phyloP scores from a whole-genome alignment of 2,113 vertebrate species.

The Rostratula benghalensis region DNA sequence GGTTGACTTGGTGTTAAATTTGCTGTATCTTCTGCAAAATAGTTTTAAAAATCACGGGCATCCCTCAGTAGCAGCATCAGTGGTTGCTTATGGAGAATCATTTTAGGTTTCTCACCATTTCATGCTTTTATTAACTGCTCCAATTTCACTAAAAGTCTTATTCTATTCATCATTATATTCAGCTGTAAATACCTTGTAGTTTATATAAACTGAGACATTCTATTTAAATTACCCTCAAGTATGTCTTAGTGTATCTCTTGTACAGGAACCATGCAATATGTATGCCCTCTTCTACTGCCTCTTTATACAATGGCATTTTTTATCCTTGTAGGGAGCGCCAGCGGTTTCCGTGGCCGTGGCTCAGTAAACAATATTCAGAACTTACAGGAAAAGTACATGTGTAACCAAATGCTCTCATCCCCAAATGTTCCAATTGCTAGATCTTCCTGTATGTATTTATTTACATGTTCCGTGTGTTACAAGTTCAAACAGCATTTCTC shows the following conservation, averaged over 20 bases:
- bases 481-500: background rate
- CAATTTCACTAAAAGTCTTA: background rate
- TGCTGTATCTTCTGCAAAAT: slow-evolving; percentile 5
- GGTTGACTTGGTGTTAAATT: slow-evolving; percentile 19
- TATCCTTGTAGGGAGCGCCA: background rate
- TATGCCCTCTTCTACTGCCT: background rate
- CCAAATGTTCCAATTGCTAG: background rate
- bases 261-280: background rate
- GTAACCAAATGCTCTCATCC: background rate
- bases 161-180: background rate
- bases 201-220: background rate
- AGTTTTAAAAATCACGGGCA: background rate
- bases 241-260: background rate
- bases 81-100: background rate
- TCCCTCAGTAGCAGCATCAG: background rate
- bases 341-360: background rate
- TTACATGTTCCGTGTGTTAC: background rate
- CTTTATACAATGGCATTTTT: background rate
- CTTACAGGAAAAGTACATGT: background rate
- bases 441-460: background rate
- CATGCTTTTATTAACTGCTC: background rate
- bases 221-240: background rate
- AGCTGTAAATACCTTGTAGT: background rate
- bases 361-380: background rate
- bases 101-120: background rate